Conservation (phyloP, 2,888 invertebrate species). For the Lithophane socia region DNA sequence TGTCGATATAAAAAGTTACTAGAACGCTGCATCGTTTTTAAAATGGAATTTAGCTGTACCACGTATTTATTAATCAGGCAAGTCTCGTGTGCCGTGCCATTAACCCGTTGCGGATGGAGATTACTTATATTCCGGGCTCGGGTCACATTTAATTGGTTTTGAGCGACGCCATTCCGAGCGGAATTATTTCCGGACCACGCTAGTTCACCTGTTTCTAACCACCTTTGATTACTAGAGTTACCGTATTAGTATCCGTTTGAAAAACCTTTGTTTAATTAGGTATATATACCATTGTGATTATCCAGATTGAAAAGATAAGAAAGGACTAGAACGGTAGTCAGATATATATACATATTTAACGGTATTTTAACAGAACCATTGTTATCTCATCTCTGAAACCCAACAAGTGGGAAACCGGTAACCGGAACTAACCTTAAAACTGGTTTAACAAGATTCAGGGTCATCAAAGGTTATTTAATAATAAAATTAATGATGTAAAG, state of each 20-base stretch:
- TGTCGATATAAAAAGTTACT: background rate
- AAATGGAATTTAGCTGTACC: conserved; percentile 30
- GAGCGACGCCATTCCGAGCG: conserved; percentile 56
- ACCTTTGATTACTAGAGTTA: conserved; percentile 51
- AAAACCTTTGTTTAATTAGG: background rate
- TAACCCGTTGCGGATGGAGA: conserved; percentile 53
- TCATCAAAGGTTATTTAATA: conserved; percentile 29
- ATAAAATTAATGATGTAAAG: conserved; percentile 15
- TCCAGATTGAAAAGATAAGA: conserved; percentile 1
- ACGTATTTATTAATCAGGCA: conserved; percentile 40
- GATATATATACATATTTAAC: background rate
- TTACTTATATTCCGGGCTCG: conserved; percentile 55
- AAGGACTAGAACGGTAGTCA: background rate
- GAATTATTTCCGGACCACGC: conserved; percentile 64
- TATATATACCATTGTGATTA: background rate
- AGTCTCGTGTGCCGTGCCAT: conserved; percentile 44
- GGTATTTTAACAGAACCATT: background rate
- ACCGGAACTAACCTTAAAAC: conserved; percentile 22
- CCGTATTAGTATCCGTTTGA: conserved; percentile 14
- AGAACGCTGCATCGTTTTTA: conserved; percentile 27
- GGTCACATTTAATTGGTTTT: conserved; percentile 69
- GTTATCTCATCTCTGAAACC: conserved; percentile 16
- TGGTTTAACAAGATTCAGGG: conserved; percentile 25
- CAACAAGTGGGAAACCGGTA: conserved; percentile 20
- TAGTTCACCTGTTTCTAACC: conserved; percentile 45